A percentile compares a stretch with the other conserved stretches of the same genome.
Conservation (phyloP, 2,888 invertebrate genomes). For the Mythimna vitellina region DNA sequence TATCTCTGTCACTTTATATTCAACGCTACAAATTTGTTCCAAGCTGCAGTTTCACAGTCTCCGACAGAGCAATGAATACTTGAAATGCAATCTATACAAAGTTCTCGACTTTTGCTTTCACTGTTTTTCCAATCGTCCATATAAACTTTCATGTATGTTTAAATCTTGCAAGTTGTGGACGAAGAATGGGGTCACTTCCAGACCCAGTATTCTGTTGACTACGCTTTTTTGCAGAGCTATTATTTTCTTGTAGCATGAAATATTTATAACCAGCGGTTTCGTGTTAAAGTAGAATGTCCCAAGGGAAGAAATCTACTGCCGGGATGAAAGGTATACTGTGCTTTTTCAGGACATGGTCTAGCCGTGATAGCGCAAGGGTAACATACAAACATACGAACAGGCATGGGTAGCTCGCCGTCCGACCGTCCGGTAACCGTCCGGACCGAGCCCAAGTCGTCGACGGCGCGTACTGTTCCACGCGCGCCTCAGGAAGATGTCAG, state of each 20-base stretch:
- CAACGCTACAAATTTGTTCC: constrained; percentile 38
- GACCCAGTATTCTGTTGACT: neutral
- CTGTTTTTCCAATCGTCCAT: constrained; percentile 29
- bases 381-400: no score
- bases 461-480: no score
- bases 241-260: neutral
- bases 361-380: no score
- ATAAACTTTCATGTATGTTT: constrained; percentile 26
- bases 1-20: constrained; percentile 41
- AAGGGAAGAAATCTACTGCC: no score
- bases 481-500: no score
- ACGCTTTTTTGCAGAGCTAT: neutral
- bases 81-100: constrained; percentile 55
- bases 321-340: no score
- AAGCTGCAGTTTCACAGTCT: constrained; percentile 41
- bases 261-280: no score
- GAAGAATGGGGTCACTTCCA: constrained; percentile 1
- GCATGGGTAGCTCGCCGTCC: no score
- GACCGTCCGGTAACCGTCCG: no score
- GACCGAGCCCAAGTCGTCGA: no score
- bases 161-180: constrained; percentile 14
- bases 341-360: no score
- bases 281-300: no score
- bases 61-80: constrained; percentile 53
- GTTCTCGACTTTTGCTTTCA: constrained; percentile 47